Base-by-base conservation (phyloP, 1,140 invertebrate species). In the Drosophila willistoni region DNA sequence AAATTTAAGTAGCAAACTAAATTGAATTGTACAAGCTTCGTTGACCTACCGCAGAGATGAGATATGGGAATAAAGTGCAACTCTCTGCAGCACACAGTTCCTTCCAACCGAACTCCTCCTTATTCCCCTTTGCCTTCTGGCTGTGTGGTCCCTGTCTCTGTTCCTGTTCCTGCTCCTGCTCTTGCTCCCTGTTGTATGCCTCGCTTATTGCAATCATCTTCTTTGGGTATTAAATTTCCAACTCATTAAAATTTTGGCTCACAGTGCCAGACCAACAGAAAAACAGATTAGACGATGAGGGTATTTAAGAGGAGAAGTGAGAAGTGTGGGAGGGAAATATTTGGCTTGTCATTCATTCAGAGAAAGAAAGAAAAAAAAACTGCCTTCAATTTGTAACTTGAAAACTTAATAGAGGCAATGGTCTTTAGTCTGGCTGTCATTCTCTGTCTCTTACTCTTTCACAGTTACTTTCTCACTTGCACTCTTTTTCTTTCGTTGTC, bases 181-280 rank as follows among this genome's bases (percentile, higher is more conserved):
- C 10, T 36, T 19, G 54, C 0, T 3, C 7, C 61, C 41, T 7
- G 34, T 12, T 36, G 34, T 36, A 36, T 36, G 42, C 25, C 14
- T 29, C 47, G 9, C 67, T 33, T 36, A 59, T 60, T 51, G 79
- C 79, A 82, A 82, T 82, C 62, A 77, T 82, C 62, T 77, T 77
- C 60, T 63, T 71, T 61, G 70, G 63, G 73, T 87, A 89, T 87
- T 89, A 89, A 89, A 87, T 87, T 87, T 89, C 84, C 84, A 87
- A 84, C 84, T 87, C 84, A 87, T 87, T 87, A 87, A 84, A 87
- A 87, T 51, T 87, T 82, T 87, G 83, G 80, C 77, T 79, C 77
- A 83, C 77, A 47, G 61, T 59, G 54, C 62, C 64, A 68, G 77
- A 42, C 47, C 51, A 64, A 47, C 33, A 51, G 36, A 55, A 62